These are phyloP conservation scores for Ectobius pallidus DNA, from an alignment of 2,888 invertebrate species.

Conservation along the genomic window DNA sequence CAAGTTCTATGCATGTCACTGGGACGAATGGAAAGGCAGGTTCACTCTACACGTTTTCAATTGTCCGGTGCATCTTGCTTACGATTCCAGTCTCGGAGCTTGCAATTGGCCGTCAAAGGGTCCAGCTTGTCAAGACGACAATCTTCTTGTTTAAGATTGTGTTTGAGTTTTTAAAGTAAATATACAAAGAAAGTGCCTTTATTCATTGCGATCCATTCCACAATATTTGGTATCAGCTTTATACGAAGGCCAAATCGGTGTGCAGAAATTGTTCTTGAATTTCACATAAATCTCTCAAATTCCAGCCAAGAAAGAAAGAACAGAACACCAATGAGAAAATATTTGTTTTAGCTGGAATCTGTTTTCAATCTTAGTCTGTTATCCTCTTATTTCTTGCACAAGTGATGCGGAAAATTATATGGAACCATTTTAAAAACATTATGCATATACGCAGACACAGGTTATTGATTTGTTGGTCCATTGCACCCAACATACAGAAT, in stretches of 20 bases:
- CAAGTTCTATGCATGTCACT: conserved; percentile 82
- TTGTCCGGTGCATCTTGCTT: conserved; percentile 79
- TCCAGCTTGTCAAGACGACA: conserved; percentile 75
- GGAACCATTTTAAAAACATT: no score
- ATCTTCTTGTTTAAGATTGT: conserved; percentile 61
- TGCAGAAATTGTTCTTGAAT: no score
- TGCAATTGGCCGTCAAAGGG: conserved; percentile 85
- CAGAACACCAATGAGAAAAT: no score
- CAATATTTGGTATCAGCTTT: not conserved
- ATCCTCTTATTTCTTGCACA: no score
- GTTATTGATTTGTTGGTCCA: no score
- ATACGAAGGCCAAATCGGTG: not conserved
- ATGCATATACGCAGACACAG: no score
- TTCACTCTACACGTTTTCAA: conserved; percentile 79
- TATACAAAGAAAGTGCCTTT: not conserved
- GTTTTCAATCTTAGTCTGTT: no score
- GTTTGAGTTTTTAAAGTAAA: not conserved
- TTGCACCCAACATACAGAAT: no score
- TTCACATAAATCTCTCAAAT: no score
- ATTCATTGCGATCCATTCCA: not conserved
- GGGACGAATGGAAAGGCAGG: conserved; percentile 77
- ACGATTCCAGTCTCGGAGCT: conserved; percentile 75
- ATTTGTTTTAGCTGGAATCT: no score
- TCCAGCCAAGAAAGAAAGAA: no score
- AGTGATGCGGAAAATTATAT: no score